These are phyloP conservation scores for Peucedramus taeniatus DNA, from an alignment of 2,113 vertebrate genomes.

Conservation along the genomic window DNA sequence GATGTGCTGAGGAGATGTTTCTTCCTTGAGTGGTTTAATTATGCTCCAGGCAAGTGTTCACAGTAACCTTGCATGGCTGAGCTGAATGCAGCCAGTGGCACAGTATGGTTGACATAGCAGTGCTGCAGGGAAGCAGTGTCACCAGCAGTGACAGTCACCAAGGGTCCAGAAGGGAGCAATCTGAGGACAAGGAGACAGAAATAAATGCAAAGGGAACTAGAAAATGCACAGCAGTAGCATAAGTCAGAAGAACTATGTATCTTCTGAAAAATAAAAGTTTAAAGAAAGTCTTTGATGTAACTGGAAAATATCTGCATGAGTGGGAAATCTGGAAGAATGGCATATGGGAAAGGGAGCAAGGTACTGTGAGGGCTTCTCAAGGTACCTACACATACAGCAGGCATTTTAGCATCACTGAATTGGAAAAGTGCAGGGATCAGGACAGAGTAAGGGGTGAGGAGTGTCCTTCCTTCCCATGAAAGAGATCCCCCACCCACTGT, in stretches of 20 bases:
- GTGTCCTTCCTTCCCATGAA: not conserved
- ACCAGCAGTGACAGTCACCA: constrained; percentile 13
- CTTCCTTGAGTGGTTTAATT: constrained; percentile 14
- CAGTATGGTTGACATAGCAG: not conserved
- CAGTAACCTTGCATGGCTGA: not conserved
- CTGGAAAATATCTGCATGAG: not conserved
- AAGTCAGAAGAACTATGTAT: not conserved
- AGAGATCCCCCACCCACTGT: not conserved
- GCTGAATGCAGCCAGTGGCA: constrained; percentile 2
- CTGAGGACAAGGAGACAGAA: not conserved
- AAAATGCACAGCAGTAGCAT: not conserved
- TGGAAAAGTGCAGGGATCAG: no score
- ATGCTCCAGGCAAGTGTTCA: not conserved
- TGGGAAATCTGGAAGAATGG: not conserved
- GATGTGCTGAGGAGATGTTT: constrained; percentile 13
- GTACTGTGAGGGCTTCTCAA: not conserved
- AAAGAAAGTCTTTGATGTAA: not conserved
- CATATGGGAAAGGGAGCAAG: not conserved
- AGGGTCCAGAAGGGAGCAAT: not conserved
- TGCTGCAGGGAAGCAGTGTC: not conserved
- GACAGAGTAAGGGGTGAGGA: not conserved
- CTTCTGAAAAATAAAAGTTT: not conserved
- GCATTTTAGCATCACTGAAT: not conserved
- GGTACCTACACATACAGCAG: not conserved
- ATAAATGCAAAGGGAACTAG: not conserved